Base-by-base conservation (phyloP, 2,888 invertebrate species). In the Mystacides longicornis region DNA sequence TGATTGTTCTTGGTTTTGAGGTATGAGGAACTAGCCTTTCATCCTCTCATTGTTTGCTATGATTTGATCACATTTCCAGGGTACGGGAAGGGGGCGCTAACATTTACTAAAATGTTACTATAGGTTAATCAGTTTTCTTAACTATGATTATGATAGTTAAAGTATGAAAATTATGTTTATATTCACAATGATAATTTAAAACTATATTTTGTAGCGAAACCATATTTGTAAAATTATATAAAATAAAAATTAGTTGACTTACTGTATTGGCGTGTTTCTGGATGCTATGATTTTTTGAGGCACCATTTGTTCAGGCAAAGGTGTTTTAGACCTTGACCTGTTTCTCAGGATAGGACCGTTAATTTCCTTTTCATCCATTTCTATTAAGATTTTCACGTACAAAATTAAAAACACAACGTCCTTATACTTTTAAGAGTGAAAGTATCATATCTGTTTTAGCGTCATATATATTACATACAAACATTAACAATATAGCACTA, bases 321-420 rank as follows among this genome's bases (percentile, higher is more conserved):
- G 85, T 65, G 86, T 85, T 67, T 81, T 83, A 33, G 86, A 86
- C 64, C 85, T 80, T 64, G 85, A 85, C 73, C 85, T 80, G 69
- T 83, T 81, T 71, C 85, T 74, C 68, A 83, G 78, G 71, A 80
- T 80, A 64, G 74, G 72, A 65, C 71, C 72, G 59, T 43, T 9
- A 23, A 42, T 31, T 16, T 49, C 49, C 21, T 49, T 23, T 23
- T 54, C 54, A 18, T 54, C 54, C 54, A 54, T 54, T 22, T 14
- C 37, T 33, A n/a, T 43, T 49, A 23, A 56, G 49, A 27, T 52
- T 56, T 51, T 43, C 56, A 56, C 43, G 23, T 48, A 23, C 45
- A 27, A 49, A 47, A 52, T 5, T 16, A 43, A 31, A 31, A 7
- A n/a, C n/a, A 31, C 31, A 21, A 11, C 20, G 45, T 14, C 45